These are phyloP conservation scores for Burhinus bistriatus DNA, from an alignment of 2,113 vertebrate species.

Conservation along the genomic window DNA sequence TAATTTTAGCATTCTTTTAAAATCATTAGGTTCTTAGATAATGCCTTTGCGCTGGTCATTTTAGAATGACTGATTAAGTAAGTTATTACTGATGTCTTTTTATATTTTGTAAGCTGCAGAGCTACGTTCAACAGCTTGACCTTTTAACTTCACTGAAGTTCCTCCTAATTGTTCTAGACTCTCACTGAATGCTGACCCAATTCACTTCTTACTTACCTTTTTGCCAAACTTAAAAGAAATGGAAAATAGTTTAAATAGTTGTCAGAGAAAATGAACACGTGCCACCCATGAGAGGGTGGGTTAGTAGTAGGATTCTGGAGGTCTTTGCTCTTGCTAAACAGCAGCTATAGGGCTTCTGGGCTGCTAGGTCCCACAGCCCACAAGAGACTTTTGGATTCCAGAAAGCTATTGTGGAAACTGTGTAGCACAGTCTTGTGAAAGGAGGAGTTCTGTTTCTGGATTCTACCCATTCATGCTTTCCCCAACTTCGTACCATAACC, in stretches of 20 bases:
- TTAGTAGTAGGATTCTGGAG: background rate
- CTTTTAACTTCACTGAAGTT: background rate
- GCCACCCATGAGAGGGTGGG: background rate
- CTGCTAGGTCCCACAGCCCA: background rate
- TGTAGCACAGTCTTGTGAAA: background rate
- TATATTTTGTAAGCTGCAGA: background rate
- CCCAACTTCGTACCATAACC: background rate
- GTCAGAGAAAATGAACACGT: background rate
- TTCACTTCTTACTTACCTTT: background rate
- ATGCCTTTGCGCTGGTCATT: background rate
- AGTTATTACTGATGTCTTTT: background rate
- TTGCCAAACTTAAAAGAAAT: background rate
- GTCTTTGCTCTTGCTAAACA: background rate
- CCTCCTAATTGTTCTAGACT: background rate
- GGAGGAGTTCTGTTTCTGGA: background rate
- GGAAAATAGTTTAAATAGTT: background rate
- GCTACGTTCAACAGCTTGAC: background rate
- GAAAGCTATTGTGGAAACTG: background rate
- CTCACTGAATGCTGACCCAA: background rate
- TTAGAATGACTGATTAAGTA: background rate
- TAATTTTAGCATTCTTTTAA: background rate
- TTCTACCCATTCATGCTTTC: background rate
- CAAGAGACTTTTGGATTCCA: background rate
- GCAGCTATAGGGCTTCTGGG: background rate
- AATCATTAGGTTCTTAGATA: background rate